Base-by-base conservation (phyloP, 2,797 vertebrate species). In the Sorex maritimensis region DNA sequence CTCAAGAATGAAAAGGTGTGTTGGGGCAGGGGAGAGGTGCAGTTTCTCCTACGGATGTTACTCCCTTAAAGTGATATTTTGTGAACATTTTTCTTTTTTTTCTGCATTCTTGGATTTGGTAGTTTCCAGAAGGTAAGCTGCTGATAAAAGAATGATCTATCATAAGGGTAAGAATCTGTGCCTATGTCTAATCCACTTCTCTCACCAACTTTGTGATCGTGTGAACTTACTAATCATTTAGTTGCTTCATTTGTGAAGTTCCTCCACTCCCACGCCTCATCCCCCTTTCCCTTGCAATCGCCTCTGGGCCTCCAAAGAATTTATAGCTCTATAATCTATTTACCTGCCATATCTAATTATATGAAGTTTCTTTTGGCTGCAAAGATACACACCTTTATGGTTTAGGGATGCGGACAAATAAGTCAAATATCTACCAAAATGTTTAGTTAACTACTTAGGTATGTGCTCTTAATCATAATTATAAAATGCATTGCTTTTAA, bases 211-310 rank as follows among this genome's bases (percentile, higher is more conserved):
- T 58, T 6, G 44, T 80, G 86, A 85, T 30, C 67, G 55, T 28
- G 65, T 28, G 65, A 69, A 52, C 71, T 86, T 73, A 52, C 67
- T 86, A 73, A 92, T 71, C 93, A 30, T 71, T 88, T 75, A 83
- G n/a, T 75, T 34, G 46, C 30, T 65, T 86, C 8, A 30, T 73
- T 8, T 81, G 8, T 81, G 81, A 88, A 91, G 73, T 68, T 61
- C 58, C 58, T 14, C 21, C 17, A 61, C 58, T 19, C 58, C 58
- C 58, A 61, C 6, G n/a, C 71, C 61, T 38, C 92, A 52, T 69
- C 21, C 7, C 23, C 30, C 14, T 26, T 55, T 14, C 19, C 14
- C 58, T 12, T 55, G 13, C 52, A 61, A 6, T 4, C 58, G 6
- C 58, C 21, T 14, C 58, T 61, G 58, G 58, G 7, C 15, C 23